Percentiles rank a stretch among this genome's conserved stretches.
These are phyloP conservation scores for Sitta carolinensis DNA, from an alignment of 2,797 vertebrate genomes.

Conservation along the genomic window DNA sequence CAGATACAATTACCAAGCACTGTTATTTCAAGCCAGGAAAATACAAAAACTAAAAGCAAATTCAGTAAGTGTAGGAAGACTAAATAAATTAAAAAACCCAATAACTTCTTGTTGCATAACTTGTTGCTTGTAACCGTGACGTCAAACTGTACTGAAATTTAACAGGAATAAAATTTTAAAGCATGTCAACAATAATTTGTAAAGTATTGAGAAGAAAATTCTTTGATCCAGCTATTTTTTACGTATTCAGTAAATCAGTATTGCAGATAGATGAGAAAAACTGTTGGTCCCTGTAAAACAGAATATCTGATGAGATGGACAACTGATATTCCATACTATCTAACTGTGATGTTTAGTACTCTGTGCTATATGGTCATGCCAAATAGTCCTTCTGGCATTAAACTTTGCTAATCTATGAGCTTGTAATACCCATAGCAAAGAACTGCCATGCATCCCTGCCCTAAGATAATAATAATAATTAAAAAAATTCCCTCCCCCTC, in stretches of 20 bases:
- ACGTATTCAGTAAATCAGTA: neutral
- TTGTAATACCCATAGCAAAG: neutral
- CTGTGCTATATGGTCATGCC: neutral
- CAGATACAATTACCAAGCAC: neutral
- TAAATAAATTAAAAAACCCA: neutral
- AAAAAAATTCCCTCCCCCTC: fast-evolving
- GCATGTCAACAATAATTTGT: neutral
- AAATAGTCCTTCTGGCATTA: neutral
- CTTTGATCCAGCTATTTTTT: neutral
- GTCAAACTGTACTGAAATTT: neutral
- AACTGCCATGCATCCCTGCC: neutral
- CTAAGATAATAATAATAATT: neutral
- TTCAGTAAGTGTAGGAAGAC: neutral
- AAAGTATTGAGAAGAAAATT: neutral
- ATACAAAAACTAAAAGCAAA: neutral
- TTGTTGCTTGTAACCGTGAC: neutral
- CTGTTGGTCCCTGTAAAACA: neutral
- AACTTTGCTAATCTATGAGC: neutral
- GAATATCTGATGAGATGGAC: neutral
- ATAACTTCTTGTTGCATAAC: neutral
- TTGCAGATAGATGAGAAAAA: neutral
- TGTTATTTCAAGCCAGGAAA: neutral
- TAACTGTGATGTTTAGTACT: neutral
- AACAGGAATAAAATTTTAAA: neutral
- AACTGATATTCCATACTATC: neutral